A percentile compares a stretch with the other conserved stretches of the same genome.
Evolutionary conservation across 2,797 vertebrate genomes (phyloP).

Genomic region (Diglossa cyanea): DNA sequence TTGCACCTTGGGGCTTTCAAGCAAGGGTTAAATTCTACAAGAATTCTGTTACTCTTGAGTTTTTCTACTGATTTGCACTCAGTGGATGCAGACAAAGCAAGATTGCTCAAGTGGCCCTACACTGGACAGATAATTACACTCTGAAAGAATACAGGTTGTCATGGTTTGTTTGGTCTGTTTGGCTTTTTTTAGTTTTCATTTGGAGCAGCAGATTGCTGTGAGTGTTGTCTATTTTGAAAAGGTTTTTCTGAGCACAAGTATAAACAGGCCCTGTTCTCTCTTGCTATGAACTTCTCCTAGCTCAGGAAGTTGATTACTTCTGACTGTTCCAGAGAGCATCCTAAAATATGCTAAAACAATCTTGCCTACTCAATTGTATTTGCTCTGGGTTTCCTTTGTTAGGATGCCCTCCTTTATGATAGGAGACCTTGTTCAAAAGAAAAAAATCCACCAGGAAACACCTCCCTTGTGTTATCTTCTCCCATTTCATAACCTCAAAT

Average conservation of each 20-base stretch:
- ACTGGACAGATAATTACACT: background rate
- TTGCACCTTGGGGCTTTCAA: background rate
- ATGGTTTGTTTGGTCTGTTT: background rate
- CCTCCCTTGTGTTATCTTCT: background rate
- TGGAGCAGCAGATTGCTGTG: background rate
- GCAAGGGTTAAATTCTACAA: background rate
- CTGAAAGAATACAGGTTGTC: background rate
- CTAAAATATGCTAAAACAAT: background rate
- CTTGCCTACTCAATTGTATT: background rate
- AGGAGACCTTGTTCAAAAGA: background rate
- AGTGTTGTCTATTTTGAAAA: background rate
- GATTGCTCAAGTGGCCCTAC: background rate
- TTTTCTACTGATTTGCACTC: background rate
- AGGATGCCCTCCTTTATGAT: background rate
- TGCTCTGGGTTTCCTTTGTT: background rate
- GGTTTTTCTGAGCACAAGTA: background rate
- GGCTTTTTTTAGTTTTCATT: background rate
- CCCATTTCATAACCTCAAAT: background rate
- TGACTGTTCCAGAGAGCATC: background rate
- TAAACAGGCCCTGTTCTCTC: background rate
- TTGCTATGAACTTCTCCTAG: background rate
- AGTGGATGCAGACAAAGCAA: background rate
- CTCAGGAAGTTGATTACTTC: background rate
- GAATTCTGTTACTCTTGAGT: background rate
- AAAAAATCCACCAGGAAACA: fast-evolving